Percentiles rank a stretch among this genome's conserved stretches.
Evolutionary conservation across 2,797 vertebrate species (phyloP).

Genomic region (Champsocephalus gunnari): DNA sequence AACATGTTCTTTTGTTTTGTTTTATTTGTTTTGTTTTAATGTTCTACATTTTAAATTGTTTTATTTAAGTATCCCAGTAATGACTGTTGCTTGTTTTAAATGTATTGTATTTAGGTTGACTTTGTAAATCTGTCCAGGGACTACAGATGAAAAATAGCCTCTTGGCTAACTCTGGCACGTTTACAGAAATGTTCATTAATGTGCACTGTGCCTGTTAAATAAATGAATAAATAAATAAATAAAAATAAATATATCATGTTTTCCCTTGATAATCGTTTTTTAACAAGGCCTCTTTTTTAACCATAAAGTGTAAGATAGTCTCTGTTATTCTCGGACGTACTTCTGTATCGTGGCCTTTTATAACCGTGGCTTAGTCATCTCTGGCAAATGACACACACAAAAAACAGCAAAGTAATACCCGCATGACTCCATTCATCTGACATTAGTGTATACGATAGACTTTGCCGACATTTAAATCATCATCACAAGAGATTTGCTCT

Average conservation of each 20-base stretch:
- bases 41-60: too few species aligned
- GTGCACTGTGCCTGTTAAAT: too few species aligned
- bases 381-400: conserved; percentile 6
- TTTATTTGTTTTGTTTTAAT: too few species aligned
- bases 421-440: conserved; percentile 20
- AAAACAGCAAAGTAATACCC: conserved; percentile 18
- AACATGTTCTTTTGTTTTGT: too few species aligned
- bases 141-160: too few species aligned
- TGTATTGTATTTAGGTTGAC: too few species aligned
- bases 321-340: conserved; percentile 11
- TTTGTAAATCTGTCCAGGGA: too few species aligned
- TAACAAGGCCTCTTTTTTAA: neutral
- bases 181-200: too few species aligned
- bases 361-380: conserved; percentile 21
- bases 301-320: neutral
- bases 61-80: too few species aligned
- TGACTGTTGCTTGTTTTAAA: too few species aligned
- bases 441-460: neutral
- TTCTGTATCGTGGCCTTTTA: conserved; percentile 20
- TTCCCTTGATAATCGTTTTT: neutral
- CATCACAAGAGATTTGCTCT: conserved; percentile 20
- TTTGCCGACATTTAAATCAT: conserved; percentile 32
- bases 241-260: neutral
- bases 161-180: too few species aligned
- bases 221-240: too few species aligned